Base-by-base conservation (phyloP, 2,797 vertebrate species). In the Poecile montanus region DNA sequence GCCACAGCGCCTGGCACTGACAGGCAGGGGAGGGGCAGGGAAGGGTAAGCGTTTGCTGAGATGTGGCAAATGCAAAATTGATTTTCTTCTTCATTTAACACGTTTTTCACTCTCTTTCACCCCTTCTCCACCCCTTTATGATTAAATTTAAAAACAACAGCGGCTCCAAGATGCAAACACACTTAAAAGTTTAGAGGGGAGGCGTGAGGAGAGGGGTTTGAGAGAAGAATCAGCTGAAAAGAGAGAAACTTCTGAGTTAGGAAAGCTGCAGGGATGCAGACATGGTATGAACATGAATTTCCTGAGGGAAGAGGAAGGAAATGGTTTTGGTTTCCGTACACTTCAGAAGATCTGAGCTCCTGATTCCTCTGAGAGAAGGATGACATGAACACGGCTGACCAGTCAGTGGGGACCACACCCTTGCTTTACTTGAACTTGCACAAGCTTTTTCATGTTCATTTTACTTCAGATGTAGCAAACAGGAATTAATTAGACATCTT, bases 1-100 rank as follows among this genome's bases (percentile, higher is more conserved):
- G 62, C 58, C 73, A 91, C 3, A 8, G 82, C 60, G 44, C 54
- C 82, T 92, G 76, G 89, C 36, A 47, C 54, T 76, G 89, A 65
- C 72, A 96, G 95, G 48, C 89, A 96, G 65, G 68, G 91, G 95
- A 94, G 93, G 93, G 36, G 66, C 61, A 87, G 63, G 77, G 83
- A 5, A 81, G 84, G 86, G 68, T 94, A 87, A 89, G 92, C 70
- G 94, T 93, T 95, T 96, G 86, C 91, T 94, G 94, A 94, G 89
- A 94, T 80, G 92, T 95, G 87, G 76, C 94, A 97, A 96, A 92
- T 50, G 76, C 70, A 95, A 95, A 97, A 96, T 95, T 94, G 92
- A 97, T 97, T 96, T 96, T 97, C 93, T 96, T 95, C 95, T 96
- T 96, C 94, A 88, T 94, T 97, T 96, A 96, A 63, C 94, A 89